These are phyloP conservation scores for Drosophila infuscata DNA, from an alignment of 2,888 invertebrate species.

Conservation along the genomic window DNA sequence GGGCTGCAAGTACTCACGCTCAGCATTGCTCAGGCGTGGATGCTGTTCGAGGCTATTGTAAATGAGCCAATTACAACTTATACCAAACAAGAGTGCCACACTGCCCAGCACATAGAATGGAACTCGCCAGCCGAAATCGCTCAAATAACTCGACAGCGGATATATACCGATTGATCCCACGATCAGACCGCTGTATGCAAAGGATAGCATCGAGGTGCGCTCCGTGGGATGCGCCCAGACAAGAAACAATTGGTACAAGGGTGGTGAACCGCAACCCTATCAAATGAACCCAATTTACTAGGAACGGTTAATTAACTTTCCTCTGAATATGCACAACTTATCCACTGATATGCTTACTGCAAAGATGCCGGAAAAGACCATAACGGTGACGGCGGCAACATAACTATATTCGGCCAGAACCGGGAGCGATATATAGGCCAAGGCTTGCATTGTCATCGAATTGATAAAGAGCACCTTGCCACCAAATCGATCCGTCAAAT, in stretches of 20 bases:
- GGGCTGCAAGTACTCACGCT: conserved; percentile 79
- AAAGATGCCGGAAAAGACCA: conserved; percentile 85
- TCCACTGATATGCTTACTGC: conserved; percentile 81
- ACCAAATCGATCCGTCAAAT: conserved; percentile 84
- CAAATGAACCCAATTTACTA: neutral
- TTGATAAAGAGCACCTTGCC: conserved; percentile 84
- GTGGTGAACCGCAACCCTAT: conserved; percentile 83
- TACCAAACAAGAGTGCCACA: conserved; percentile 73
- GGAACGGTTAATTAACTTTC: neutral
- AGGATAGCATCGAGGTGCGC: conserved; percentile 83
- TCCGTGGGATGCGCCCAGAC: conserved; percentile 85
- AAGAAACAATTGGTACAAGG: conserved; percentile 83
- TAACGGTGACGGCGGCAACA: conserved; percentile 81
- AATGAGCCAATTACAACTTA: conserved; percentile 80
- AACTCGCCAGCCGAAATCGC: conserved; percentile 87
- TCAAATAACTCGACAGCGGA: conserved; percentile 87
- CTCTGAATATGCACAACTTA: neutral
- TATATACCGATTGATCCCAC: conserved; percentile 86
- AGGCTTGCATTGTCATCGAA: conserved; percentile 81
- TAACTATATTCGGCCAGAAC: conserved; percentile 84
- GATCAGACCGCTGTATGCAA: conserved; percentile 85
- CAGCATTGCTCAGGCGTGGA: conserved; percentile 86
- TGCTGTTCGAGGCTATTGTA: conserved; percentile 87
- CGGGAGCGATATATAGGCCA: conserved; percentile 85
- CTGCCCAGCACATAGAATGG: conserved; percentile 87